A percentile compares a stretch with the other conserved stretches of the same genome.
These are phyloP conservation scores for Mormyrus iriodes DNA, from an alignment of 2,113 vertebrate species.

Conservation along the genomic window DNA sequence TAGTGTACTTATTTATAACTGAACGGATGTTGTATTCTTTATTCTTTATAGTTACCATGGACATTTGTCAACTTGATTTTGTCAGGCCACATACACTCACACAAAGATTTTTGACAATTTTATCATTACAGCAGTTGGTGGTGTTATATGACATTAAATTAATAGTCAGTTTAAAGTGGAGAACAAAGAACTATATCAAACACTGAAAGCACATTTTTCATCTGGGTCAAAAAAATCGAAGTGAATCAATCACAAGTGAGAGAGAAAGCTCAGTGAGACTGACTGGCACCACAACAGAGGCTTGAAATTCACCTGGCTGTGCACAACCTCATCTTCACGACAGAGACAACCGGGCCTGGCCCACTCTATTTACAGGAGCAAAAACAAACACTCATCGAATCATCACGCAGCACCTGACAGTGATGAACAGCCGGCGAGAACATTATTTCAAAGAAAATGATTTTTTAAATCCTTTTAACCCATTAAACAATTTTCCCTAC, in stretches of 20 bases:
- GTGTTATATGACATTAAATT: slow-evolving; percentile 22
- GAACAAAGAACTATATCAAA: slow-evolving; percentile 23
- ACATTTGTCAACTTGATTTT: neutral
- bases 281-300: slow-evolving; percentile 23
- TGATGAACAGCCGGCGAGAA: neutral
- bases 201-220: slow-evolving; percentile 28
- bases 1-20: slow-evolving; percentile 5
- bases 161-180: slow-evolving; percentile 25
- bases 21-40: neutral
- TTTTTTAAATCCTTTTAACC: neutral
- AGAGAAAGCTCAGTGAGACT: slow-evolving; percentile 25
- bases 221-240: slow-evolving; percentile 26
- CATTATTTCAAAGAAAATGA: neutral
- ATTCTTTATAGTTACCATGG: neutral
- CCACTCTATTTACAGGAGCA: neutral
- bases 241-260: slow-evolving; percentile 26
- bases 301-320: slow-evolving; percentile 17
- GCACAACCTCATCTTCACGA: neutral
- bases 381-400: neutral
- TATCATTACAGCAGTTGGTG: neutral
- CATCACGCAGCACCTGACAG: neutral
- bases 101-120: neutral
- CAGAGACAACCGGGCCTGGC: neutral
- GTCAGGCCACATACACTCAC: neutral
- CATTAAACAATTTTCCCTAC: neutral